These are phyloP conservation scores for Dinomys branickii DNA, from an alignment of 2,113 vertebrate genomes.

Conservation along the genomic window DNA sequence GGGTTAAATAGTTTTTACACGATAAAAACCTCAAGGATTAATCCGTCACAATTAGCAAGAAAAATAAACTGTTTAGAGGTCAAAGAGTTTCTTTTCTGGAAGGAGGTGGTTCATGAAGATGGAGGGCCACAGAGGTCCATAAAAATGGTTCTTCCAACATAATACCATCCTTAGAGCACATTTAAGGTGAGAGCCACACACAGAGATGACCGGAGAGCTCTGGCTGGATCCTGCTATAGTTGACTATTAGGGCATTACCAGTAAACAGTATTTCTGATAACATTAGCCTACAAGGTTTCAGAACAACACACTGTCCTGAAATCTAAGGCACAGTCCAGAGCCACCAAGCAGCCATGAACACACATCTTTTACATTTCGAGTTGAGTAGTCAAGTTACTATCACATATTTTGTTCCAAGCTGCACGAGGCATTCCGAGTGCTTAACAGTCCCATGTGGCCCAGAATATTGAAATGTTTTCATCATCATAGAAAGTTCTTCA, in stretches of 20 bases:
- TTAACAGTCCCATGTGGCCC: not conserved
- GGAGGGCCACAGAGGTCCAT: not conserved
- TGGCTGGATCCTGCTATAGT: too few species aligned
- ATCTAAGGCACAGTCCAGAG: not conserved
- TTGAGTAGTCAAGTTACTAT: not conserved
- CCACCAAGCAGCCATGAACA: not conserved
- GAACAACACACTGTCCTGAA: not conserved
- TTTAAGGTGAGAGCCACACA: too few species aligned
- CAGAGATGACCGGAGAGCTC: too few species aligned
- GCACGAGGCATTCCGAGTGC: not conserved
- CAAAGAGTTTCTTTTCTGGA: not conserved
- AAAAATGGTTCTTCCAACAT: not conserved
- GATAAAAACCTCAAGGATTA: not conserved
- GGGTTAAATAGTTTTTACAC: not conserved
- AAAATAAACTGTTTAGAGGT: conserved; percentile 16
- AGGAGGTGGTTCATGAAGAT: not conserved
- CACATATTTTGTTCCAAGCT: not conserved
- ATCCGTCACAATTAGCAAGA: not conserved
- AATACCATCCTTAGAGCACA: too few species aligned
- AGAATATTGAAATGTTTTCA: not conserved
- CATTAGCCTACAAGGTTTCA: too few species aligned
- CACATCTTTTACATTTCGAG: not conserved
- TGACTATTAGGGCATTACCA: too few species aligned
- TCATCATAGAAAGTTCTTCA: not conserved
- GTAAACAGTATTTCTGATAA: too few species aligned